Conservation (phyloP, 92 coral and sea anemone species). For the Pocillopora grandis region DNA sequence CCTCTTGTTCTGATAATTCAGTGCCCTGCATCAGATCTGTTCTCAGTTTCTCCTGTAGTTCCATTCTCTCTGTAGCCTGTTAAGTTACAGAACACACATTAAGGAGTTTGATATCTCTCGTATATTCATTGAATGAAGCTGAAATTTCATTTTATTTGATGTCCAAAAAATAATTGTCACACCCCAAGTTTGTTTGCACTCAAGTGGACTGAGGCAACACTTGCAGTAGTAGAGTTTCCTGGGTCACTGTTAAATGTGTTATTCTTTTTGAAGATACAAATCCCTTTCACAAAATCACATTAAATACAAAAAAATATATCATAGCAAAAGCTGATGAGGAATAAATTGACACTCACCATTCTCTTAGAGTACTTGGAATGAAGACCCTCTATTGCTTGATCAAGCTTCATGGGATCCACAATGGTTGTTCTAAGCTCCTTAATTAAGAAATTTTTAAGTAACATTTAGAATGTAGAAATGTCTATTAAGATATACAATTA, state of each 20-base stretch:
- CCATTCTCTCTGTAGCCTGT: constrained; percentile 71
- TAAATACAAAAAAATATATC: not conserved
- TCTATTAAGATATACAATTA: not conserved
- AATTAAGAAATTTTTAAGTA: not conserved
- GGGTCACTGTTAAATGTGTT: too few species aligned
- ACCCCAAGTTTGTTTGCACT: too few species aligned
- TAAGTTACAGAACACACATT: not conserved
- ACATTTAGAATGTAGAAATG: not conserved
- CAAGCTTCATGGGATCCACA: constrained; percentile 73
- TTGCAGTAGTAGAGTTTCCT: too few species aligned
- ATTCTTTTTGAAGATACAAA: too few species aligned
- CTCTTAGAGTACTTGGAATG: constrained; percentile 87
- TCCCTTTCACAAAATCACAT: too few species aligned
- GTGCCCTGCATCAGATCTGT: constrained; percentile 75
- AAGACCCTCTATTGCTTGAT: constrained; percentile 78
- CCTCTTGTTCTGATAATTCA: constrained; percentile 91
- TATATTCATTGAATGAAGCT: not conserved
- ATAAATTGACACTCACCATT: constrained; percentile 51
- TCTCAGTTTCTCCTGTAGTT: constrained; percentile 82
- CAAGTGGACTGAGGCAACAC: too few species aligned
- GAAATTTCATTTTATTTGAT: too few species aligned
- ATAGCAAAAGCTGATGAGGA: not conserved
- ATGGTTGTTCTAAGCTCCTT: constrained; percentile 79
- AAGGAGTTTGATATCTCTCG: not conserved
- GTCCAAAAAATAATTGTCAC: too few species aligned